Evolutionary conservation across 2,797 vertebrate genomes (phyloP), one percentile per base, ranked within the genome.

Genomic region (Cryptoprocta ferox): DNA sequence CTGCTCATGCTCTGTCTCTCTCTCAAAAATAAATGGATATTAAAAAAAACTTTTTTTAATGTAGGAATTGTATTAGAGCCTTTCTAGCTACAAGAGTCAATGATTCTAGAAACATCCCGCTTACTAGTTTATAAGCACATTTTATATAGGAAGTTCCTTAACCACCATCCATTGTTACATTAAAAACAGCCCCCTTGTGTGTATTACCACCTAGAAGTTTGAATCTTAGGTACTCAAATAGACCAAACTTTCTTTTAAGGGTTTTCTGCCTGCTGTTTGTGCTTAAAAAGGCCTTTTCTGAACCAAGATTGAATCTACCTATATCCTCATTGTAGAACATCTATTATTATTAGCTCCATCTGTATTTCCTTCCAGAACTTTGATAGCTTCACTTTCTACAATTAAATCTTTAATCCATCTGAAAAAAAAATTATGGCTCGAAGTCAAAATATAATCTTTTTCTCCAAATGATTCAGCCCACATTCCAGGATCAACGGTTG

Each of bases 301-400:
- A 30, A 39, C 48, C 30, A 84, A 95, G 26, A 85, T 89, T 82
- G 89, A 15, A 26, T 32, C 18, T 37, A 86, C 73, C 53, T 68
- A 86, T 39, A 89, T 10, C 79, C 15, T 91, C 42, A 66, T 78
- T 89, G 82, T 96, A 84, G 35, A 83, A 76, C 32, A 94, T 68
- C 42, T n/a, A n/a, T n/a, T 76, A 53, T 61, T 71, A 90, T 89
- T 90, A 84, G 88, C 50, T 66, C 53, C 28, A 84, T 35, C 61
- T 85, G 70, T 53, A 45, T 50, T 94, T 82, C 91, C 83, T 91
- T 75, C 56, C 11, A 92, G 39, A 82, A 85, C 10, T 94, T 39
- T 50, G n/a, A 89, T 63, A 53, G 12, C 26, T 93, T 95, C 73
- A 45, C 19, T 89, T 95, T 91, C 85, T 91, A 76, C 19, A 71